phyloP scores from a whole-genome alignment of 2,888 invertebrate genomes.

The Halocaridina rubra region DNA sequence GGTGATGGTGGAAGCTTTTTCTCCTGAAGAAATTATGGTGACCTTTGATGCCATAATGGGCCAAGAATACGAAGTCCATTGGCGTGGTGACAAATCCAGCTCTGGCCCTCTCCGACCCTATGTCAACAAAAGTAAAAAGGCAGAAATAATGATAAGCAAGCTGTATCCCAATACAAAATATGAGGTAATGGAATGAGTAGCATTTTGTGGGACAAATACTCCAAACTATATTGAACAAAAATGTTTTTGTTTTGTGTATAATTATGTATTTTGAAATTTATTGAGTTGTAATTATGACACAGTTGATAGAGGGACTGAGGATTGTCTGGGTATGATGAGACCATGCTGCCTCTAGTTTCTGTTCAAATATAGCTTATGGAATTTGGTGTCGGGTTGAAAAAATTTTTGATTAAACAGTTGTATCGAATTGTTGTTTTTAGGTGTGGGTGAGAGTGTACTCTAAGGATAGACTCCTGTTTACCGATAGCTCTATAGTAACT shows the following conservation, averaged over 20 bases:
- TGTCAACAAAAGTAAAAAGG: neutral
- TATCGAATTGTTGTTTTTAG: slow-evolving; percentile 17
- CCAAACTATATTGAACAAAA: no score
- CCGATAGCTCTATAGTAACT: slow-evolving; percentile 74
- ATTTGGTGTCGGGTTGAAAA: no score
- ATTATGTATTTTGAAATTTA: no score
- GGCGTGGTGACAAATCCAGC: neutral
- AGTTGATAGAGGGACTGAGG: no score
- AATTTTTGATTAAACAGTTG: no score
- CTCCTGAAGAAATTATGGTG: slow-evolving; percentile 47
- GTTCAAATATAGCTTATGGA: no score
- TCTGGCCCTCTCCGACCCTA: slow-evolving; percentile 18
- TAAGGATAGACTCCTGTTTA: slow-evolving; percentile 74
- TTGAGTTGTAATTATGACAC: no score
- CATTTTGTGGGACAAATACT: no score
- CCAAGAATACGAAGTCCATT: slow-evolving; percentile 39
- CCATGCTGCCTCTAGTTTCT: no score
- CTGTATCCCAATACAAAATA: slow-evolving; percentile 46
- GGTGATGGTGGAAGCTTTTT: slow-evolving; percentile 31
- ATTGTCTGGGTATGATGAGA: no score
- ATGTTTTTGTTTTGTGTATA: no score
- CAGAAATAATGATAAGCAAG: neutral
- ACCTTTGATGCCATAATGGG: slow-evolving; percentile 7
- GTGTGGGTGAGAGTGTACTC: slow-evolving; percentile 76
- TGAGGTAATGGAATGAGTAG: slow-evolving; percentile 16